Evolutionary conservation across 2,888 invertebrate species (phyloP).

Genomic region (Amiota minor): DNA sequence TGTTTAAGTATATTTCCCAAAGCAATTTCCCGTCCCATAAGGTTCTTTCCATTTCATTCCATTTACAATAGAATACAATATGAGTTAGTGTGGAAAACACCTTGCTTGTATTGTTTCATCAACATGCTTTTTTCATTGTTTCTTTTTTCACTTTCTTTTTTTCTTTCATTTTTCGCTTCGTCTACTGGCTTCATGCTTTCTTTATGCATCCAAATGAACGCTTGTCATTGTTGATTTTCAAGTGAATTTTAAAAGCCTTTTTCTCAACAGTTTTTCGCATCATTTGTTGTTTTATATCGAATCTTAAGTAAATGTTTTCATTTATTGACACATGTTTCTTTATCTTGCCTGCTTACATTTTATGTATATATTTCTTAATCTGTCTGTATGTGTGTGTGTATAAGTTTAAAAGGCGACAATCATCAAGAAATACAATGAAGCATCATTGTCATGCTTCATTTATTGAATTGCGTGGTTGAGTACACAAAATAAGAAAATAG

Average conservation of each 20-base stretch:
- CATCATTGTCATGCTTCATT: slow-evolving; percentile 25
- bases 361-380: too few relatives aligned
- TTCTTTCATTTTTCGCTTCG: not conserved
- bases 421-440: slow-evolving; percentile 60
- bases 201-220: slow-evolving; percentile 5
- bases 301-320: slow-evolving; percentile 60
- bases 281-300: slow-evolving; percentile 62
- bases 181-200: slow-evolving; percentile 20
- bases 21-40: not conserved
- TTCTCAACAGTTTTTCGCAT: slow-evolving; percentile 57
- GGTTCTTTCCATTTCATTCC: too few relatives aligned
- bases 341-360: slow-evolving; percentile 41
- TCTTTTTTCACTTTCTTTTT: too few relatives aligned
- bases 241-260: slow-evolving; percentile 63
- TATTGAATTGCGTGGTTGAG: not conserved
- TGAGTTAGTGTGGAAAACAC: too few relatives aligned
- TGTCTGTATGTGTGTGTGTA: not conserved
- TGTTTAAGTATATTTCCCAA: slow-evolving; percentile 10
- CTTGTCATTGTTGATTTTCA: slow-evolving; percentile 31
- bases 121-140: not conserved
- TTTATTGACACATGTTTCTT: slow-evolving; percentile 66
- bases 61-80: too few relatives aligned
- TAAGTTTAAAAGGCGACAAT: slow-evolving; percentile 59
- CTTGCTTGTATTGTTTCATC: too few relatives aligned
- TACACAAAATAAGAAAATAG: not conserved